phyloP scores from a whole-genome alignment of 2,113 vertebrate genomes.

The Baryphthengus martii region DNA sequence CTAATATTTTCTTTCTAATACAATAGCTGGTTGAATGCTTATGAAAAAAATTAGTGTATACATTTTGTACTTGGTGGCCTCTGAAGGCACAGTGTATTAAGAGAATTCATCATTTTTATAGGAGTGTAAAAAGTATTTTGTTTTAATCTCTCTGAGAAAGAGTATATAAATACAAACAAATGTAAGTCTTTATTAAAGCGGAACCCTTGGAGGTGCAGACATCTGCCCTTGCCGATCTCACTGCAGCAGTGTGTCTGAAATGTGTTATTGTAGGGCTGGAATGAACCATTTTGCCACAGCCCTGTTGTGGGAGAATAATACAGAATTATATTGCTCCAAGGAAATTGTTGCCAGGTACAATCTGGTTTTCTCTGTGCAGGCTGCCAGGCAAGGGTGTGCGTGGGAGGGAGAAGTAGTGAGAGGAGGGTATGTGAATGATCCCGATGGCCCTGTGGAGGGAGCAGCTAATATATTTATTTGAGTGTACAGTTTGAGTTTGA shows the following conservation, averaged over 20 bases:
- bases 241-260: background rate
- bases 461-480: background rate
- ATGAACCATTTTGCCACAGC: background rate
- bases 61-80: background rate
- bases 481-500: background rate
- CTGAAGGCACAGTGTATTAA: background rate
- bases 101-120: constrained; percentile 22
- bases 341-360: background rate
- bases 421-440: background rate
- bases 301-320: background rate
- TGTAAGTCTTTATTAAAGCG: background rate
- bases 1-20: background rate
- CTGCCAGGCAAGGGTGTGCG: background rate
- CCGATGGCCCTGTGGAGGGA: background rate
- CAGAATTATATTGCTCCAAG: background rate
- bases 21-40: background rate
- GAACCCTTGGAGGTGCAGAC: background rate
- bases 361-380: background rate
- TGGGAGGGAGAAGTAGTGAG: background rate
- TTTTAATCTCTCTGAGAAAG: background rate
- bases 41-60: background rate
- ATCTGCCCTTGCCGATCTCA: background rate
- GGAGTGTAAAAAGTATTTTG: background rate
- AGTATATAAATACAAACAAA: background rate
- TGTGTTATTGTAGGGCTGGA: background rate